A percentile compares a stretch with the other conserved stretches of the same genome.
Conservation (phyloP, 2,888 invertebrate species). For the Endomychus coccineus region DNA sequence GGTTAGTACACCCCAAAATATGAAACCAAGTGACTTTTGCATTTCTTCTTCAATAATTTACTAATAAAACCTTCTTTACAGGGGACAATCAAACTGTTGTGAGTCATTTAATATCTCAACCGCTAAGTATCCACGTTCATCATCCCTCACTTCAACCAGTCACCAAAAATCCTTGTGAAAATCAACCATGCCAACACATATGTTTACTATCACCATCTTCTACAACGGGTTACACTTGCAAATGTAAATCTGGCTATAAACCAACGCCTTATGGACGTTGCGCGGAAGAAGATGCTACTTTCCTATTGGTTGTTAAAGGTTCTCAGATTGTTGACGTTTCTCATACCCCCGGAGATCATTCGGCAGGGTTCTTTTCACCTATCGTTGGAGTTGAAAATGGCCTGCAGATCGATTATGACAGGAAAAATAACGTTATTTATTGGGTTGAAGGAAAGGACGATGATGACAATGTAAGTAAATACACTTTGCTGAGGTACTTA, state of each 20-base stretch:
- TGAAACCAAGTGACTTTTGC: too few relatives aligned
- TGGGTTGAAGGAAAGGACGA: conserved; percentile 79
- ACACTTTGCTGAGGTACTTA: too few relatives aligned
- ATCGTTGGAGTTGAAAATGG: conserved; percentile 85
- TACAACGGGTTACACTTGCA: conserved; percentile 70
- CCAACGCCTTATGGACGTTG: conserved; percentile 60
- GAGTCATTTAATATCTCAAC: conserved; percentile 89
- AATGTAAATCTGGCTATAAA: conserved; percentile 84
- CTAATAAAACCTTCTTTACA: conserved; percentile 13
- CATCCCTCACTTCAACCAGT: conserved; percentile 90
- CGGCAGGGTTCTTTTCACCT: conserved; percentile 74
- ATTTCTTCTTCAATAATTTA: not conserved
- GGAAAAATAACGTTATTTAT: conserved; percentile 73
- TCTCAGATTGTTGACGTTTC: conserved; percentile 84
- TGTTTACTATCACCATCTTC: conserved; percentile 80
- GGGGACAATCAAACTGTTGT: conserved; percentile 90
- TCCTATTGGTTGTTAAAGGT: conserved; percentile 83
- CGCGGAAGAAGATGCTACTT: conserved; percentile 78
- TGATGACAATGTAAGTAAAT: conserved; percentile 52
- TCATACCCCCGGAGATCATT: conserved; percentile 65
- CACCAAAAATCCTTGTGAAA: conserved; percentile 67
- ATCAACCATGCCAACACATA: conserved; percentile 75
- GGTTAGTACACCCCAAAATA: conserved; percentile 29
- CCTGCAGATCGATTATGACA: conserved; percentile 86
- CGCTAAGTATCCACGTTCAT: conserved; percentile 89